Conservation (phyloP, 2,888 invertebrate species). For the Celastrina argiolus region DNA sequence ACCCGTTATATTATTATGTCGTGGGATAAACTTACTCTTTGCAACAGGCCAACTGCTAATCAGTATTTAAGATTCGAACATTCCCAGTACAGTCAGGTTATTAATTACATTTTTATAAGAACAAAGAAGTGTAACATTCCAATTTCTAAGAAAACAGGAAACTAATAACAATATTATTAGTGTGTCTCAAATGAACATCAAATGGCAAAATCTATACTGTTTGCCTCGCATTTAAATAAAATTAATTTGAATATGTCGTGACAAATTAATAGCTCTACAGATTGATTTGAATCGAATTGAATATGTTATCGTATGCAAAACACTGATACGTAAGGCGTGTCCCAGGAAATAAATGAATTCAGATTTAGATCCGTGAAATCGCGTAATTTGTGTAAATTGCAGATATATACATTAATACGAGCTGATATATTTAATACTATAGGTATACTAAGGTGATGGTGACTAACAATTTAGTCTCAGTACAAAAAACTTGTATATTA, state of each 20-base stretch:
- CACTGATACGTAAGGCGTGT: neutral
- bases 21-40: too few relatives aligned
- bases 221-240: neutral
- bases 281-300: conserved; percentile 18
- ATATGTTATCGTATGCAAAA: neutral
- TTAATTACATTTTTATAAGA: too few relatives aligned
- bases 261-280: conserved; percentile 11
- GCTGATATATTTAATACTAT: too few relatives aligned
- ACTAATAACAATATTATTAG: too few relatives aligned
- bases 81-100: too few relatives aligned
- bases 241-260: conserved; percentile 10
- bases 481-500: neutral
- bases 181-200: neutral
- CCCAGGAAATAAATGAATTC: neutral
- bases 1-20: too few relatives aligned
- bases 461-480: neutral
- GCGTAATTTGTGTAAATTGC: neutral
- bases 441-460: too few relatives aligned
- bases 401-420: too few relatives aligned
- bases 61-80: too few relatives aligned
- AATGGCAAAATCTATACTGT: neutral
- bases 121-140: too few relatives aligned
- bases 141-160: too few relatives aligned
- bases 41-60: too few relatives aligned
- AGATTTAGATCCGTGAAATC: neutral